Percentiles rank a stretch among this genome's conserved stretches.
Conservation (phyloP, 1,140 invertebrate genomes). For the Trachelipus rathkii region DNA sequence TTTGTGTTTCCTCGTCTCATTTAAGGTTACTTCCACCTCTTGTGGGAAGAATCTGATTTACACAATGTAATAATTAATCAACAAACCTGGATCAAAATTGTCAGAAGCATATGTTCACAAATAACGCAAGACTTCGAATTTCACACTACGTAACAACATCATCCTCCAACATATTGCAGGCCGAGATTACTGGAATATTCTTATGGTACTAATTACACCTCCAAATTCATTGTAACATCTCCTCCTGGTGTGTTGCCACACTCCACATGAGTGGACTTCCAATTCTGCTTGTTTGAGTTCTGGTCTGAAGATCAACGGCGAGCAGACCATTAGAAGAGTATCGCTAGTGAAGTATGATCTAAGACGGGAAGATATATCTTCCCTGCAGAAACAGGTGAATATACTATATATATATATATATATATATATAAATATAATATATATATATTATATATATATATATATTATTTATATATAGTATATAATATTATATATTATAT, state of each 20-base stretch:
- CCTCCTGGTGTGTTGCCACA: too few species aligned
- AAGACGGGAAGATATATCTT: too few species aligned
- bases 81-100: not conserved
- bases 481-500: too few species aligned
- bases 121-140: constrained; percentile 29
- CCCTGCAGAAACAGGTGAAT: too few species aligned
- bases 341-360: too few species aligned
- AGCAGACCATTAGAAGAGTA: too few species aligned
- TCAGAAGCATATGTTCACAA: constrained; percentile 29
- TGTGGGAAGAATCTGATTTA: constrained; percentile 87
- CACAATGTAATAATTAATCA: not conserved
- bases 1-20: constrained; percentile 74
- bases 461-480: too few species aligned
- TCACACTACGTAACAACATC: constrained; percentile 27
- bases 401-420: too few species aligned
- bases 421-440: too few species aligned
- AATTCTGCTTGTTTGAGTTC: not conserved
- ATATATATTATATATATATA: too few species aligned
- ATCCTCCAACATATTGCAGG: constrained; percentile 52
- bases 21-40: constrained; percentile 79
- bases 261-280: too few species aligned
- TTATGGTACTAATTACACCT: constrained; percentile 36
- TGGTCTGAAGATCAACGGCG: constrained; percentile 34
- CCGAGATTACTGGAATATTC: constrained; percentile 32
- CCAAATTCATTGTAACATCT: constrained; percentile 43